Percentiles rank a stretch among this genome's conserved stretches.
These are phyloP conservation scores for Pogona vitticeps DNA, from an alignment of 2,113 vertebrate genomes.

Conservation along the genomic window DNA sequence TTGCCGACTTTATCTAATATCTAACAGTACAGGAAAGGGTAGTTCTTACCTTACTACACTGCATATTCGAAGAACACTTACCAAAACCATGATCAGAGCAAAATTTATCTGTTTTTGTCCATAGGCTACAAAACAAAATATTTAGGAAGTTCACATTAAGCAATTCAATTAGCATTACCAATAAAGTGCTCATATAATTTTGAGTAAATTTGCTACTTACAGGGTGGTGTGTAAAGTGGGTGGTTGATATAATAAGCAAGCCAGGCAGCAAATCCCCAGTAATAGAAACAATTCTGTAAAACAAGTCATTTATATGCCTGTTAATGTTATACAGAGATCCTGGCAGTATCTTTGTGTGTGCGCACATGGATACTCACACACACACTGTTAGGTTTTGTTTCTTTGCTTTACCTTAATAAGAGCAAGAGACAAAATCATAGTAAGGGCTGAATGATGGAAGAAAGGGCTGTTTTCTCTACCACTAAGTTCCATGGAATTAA, in stretches of 20 bases:
- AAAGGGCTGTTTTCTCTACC: not conserved
- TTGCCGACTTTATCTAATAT: conserved; percentile 13
- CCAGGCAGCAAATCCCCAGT: conserved; percentile 91
- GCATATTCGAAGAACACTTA: conserved; percentile 71
- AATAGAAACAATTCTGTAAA: conserved; percentile 87
- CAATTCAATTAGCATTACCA: not conserved
- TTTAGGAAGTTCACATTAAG: conserved; percentile 35
- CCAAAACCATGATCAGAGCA: conserved; percentile 83
- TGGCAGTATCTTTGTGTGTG: not conserved
- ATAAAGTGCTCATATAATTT: conserved; percentile 25
- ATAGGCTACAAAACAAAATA: conserved; percentile 78
- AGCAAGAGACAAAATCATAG: not conserved
- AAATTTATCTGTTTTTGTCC: conserved; percentile 84
- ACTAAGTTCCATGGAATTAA: not conserved
- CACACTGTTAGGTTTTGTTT: not conserved
- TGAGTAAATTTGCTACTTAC: conserved; percentile 76
- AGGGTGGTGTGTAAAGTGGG: conserved; percentile 89
- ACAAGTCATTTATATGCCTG: conserved; percentile 44
- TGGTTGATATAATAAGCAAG: conserved; percentile 91
- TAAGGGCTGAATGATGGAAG: not conserved
- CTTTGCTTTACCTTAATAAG: not conserved
- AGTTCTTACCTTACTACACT: conserved; percentile 14
- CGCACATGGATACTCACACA: not conserved
- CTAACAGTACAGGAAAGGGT: conserved; percentile 6
- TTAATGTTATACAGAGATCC: conserved; percentile 35